These are phyloP conservation scores for Scaptomyza reducta DNA, from an alignment of 2,888 invertebrate species.

Conservation along the genomic window DNA sequence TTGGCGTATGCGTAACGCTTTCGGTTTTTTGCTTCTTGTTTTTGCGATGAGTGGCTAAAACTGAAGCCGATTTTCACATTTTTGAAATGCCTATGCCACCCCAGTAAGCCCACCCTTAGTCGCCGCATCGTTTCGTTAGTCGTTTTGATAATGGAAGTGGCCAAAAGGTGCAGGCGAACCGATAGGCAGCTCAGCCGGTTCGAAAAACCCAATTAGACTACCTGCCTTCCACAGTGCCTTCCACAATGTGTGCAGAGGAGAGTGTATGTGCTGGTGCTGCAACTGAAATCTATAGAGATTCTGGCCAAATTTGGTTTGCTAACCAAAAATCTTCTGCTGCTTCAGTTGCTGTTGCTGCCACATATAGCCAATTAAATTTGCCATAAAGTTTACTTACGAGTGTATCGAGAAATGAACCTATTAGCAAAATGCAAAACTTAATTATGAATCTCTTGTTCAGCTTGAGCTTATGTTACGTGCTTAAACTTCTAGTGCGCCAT, in stretches of 20 bases:
- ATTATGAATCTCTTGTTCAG: slow-evolving; percentile 20
- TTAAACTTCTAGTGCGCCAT: slow-evolving; percentile 1
- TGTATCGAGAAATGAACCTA: slow-evolving; percentile 37
- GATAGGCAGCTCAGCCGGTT: slow-evolving; percentile 24
- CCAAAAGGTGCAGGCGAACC: slow-evolving; percentile 15
- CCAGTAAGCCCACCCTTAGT: background rate
- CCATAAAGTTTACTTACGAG: slow-evolving; percentile 48
- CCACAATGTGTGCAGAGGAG: slow-evolving; percentile 1
- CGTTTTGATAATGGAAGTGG: slow-evolving; percentile 33
- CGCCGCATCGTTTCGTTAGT: slow-evolving; percentile 13
- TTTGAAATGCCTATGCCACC: background rate
- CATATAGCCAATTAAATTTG: slow-evolving; percentile 60
- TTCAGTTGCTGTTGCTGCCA: slow-evolving; percentile 4
- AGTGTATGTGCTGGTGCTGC: slow-evolving; percentile 11
- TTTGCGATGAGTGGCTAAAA: slow-evolving; percentile 34
- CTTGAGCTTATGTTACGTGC: slow-evolving; percentile 16
- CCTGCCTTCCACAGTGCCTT: slow-evolving; percentile 8
- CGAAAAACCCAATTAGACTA: slow-evolving; percentile 69
- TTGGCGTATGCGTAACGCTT: slow-evolving; percentile 49
- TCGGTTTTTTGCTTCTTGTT: slow-evolving; percentile 5
- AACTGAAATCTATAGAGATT: slow-evolving; percentile 1
- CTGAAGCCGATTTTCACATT: slow-evolving; percentile 53
- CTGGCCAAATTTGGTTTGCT: background rate
- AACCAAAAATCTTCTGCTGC: background rate
- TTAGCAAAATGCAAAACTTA: slow-evolving; percentile 49